Conservation (phyloP, 2,797 vertebrate genomes). For the Eulemur rubriventer region DNA sequence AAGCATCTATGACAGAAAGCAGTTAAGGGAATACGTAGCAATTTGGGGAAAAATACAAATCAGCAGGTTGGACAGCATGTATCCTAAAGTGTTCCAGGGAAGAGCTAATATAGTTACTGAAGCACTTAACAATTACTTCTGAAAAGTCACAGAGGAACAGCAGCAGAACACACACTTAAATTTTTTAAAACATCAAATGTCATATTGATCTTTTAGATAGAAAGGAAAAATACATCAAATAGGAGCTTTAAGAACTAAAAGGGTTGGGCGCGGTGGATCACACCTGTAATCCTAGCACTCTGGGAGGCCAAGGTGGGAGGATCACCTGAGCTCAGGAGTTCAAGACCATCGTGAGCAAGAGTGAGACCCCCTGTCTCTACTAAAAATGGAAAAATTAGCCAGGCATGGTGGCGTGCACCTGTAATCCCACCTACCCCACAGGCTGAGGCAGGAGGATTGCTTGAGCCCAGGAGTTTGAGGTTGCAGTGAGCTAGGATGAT, state of each 20-base stretch:
- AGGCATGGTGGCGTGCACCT: too few relatives aligned
- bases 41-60: conserved; percentile 50
- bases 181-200: conserved; percentile 68
- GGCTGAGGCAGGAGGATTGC: too few relatives aligned
- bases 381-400: too few relatives aligned
- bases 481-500: too few relatives aligned
- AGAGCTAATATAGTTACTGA: conserved; percentile 9
- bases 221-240: conserved; percentile 31
- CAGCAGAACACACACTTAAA: conserved; percentile 31
- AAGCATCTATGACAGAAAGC: conserved; percentile 64
- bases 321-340: too few relatives aligned
- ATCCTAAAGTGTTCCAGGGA: not conserved
- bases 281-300: too few relatives aligned
- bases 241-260: conserved; percentile 20
- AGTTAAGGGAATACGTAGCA: conserved; percentile 65
- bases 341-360: too few relatives aligned
- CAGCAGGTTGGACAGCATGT: conserved; percentile 36
- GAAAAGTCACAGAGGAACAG: conserved; percentile 53
- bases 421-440: too few relatives aligned
- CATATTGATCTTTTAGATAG: conserved; percentile 66
- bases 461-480: too few relatives aligned
- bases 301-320: too few relatives aligned
- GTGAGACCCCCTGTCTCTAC: rapidly evolving
- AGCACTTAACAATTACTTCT: conserved; percentile 65
- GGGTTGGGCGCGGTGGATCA: too few relatives aligned